Evolutionary conservation across 2,797 vertebrate genomes (phyloP).

Genomic region (Pelochelys cantorii): DNA sequence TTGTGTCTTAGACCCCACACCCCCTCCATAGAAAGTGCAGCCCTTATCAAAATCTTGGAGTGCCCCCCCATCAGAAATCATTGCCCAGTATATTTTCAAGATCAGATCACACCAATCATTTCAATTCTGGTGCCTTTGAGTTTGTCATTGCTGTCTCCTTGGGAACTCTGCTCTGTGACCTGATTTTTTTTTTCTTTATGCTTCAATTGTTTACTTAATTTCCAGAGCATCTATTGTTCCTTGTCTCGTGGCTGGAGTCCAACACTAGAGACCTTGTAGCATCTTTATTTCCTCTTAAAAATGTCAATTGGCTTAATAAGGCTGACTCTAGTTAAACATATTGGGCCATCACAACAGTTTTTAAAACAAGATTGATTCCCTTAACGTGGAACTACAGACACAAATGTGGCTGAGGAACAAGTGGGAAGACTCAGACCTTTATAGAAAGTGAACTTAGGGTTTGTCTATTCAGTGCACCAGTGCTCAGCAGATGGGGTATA

Average conservation of each 20-base stretch:
- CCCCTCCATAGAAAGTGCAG: too few relatives aligned
- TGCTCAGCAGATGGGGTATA: not conserved
- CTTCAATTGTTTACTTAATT: not conserved
- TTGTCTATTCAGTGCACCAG: not conserved
- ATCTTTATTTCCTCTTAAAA: not conserved
- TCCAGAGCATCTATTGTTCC: not conserved
- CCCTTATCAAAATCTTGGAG: too few relatives aligned
- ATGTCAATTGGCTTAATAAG: not conserved
- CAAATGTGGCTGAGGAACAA: not conserved
- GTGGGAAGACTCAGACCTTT: not conserved
- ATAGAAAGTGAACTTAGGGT: not conserved
- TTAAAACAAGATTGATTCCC: not conserved
- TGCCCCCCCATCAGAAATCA: too few relatives aligned
- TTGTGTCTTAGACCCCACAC: too few relatives aligned
- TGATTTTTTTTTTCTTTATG: not conserved
- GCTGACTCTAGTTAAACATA: not conserved
- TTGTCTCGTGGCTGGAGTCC: not conserved
- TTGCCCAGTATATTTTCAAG: not conserved
- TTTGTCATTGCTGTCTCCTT: not conserved
- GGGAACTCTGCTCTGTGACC: not conserved
- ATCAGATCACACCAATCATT: not conserved
- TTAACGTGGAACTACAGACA: not conserved
- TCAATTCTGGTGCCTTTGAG: not conserved
- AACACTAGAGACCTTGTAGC: not conserved
- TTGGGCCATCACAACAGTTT: not conserved